phyloP scores from a whole-genome alignment of 2,888 invertebrate genomes.

The Ligdia adustata region DNA sequence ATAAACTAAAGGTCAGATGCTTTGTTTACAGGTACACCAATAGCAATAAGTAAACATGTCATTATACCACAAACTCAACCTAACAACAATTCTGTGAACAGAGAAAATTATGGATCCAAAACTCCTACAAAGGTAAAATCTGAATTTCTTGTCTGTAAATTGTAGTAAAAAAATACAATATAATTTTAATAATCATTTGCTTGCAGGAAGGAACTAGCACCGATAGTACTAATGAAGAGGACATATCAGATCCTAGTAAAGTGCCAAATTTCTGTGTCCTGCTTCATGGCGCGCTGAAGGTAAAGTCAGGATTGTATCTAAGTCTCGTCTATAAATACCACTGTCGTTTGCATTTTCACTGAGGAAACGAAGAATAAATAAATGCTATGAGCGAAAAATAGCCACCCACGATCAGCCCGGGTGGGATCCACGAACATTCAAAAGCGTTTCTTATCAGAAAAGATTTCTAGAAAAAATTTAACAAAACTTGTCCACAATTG shows the following conservation, averaged over 20 bases:
- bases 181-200: constrained; percentile 2
- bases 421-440: no score
- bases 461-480: no score
- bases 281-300: constrained; percentile 95
- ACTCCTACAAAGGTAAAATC: constrained; percentile 67
- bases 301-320: no score
- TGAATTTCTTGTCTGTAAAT: no score
- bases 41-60: constrained; percentile 94
- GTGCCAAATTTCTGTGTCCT: constrained; percentile 96
- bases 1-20: no score
- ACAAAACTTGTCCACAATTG: no score
- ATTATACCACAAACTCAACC: constrained; percentile 89
- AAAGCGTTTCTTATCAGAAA: no score
- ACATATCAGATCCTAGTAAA: constrained; percentile 89
- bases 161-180: neutral
- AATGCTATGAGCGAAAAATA: no score
- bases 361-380: no score
- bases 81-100: constrained; percentile 63
- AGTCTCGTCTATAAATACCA: no score
- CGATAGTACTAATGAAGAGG: constrained; percentile 69
- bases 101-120: constrained; percentile 74
- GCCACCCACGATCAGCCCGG: no score
- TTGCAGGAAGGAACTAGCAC: constrained; percentile 67
- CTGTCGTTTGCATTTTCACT: no score
- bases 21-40: constrained; percentile 88